A percentile compares a stretch with the other conserved stretches of the same genome.
Evolutionary conservation across 1,140 invertebrate species (phyloP).

Genomic region (Proales similis): DNA sequence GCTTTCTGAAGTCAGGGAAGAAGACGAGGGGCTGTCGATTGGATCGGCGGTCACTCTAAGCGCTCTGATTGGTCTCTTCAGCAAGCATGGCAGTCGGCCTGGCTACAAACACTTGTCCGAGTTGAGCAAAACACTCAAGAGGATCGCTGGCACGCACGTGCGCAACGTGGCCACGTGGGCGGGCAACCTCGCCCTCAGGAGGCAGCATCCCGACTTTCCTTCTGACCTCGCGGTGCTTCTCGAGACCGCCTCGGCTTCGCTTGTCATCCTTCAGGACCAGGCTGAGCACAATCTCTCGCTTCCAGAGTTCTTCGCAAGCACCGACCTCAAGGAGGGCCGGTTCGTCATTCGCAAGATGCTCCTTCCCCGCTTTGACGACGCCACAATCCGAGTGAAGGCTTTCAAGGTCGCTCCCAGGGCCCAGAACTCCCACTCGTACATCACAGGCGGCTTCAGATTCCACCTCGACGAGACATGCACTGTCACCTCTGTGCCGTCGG

Average conservation of each 20-base stretch:
- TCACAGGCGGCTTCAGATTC: conserved; percentile 22
- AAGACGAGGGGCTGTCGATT: neutral
- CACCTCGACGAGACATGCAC: neutral
- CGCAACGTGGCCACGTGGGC: conserved; percentile 57
- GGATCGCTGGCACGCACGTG: conserved; percentile 16
- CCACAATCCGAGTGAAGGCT: neutral
- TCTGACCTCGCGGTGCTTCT: conserved; percentile 51
- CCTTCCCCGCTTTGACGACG: neutral
- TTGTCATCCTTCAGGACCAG: neutral
- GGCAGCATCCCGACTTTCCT: conserved; percentile 63
- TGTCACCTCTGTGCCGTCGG: neutral
- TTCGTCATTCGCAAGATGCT: conserved; percentile 9
- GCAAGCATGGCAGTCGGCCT: neutral
- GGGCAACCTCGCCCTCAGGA: conserved; percentile 71
- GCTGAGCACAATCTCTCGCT: neutral
- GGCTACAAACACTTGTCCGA: conserved; percentile 6
- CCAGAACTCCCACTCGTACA: conserved; percentile 26
- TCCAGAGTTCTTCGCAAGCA: conserved; percentile 4
- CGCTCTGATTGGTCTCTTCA: conserved; percentile 1
- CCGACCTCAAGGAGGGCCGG: conserved; percentile 4
- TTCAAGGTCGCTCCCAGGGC: conserved; percentile 24
- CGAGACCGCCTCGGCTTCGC: neutral
- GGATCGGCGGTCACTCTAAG: conserved; percentile 1
- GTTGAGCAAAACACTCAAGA: conserved; percentile 16
- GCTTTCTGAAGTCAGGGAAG: neutral